Evolutionary conservation across 2,113 vertebrate genomes (phyloP).

Genomic region (Elephantulus edwardii): DNA sequence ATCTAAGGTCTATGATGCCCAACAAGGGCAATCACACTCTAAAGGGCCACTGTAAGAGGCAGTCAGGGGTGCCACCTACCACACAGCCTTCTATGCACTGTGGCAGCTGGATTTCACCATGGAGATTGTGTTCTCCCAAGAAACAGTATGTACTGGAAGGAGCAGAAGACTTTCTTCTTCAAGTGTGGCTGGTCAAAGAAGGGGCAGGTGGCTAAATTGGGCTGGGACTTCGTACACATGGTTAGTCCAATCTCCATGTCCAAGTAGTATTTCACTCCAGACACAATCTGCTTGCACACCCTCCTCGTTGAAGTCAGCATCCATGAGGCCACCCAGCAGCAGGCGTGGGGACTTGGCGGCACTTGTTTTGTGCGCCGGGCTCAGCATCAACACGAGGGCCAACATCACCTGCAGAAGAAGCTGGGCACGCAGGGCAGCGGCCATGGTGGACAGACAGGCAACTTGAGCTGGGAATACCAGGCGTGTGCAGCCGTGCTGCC

Average conservation of each 20-base stretch:
- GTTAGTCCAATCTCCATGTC: slow-evolving; percentile 80
- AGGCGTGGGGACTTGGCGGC: rapidly evolving
- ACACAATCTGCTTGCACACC: slow-evolving; percentile 82
- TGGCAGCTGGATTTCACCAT: slow-evolving; percentile 69
- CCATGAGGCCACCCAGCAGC: slow-evolving; percentile 66
- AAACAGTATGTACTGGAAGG: slow-evolving; percentile 74
- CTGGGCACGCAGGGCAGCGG: rapidly evolving
- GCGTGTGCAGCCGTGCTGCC: not conserved
- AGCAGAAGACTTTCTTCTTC: slow-evolving; percentile 69
- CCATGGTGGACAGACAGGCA: rapidly evolving
- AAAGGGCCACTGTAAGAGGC: too few relatives aligned
- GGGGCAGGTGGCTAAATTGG: slow-evolving; percentile 71
- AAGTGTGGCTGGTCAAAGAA: slow-evolving; percentile 59
- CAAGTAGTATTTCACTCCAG: slow-evolving; percentile 80
- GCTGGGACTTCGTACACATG: slow-evolving; percentile 78
- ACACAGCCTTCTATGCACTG: not conserved
- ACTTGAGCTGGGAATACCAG: rapidly evolving
- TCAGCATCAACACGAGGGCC: rapidly evolving
- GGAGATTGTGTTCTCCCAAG: slow-evolving; percentile 72
- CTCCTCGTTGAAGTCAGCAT: not conserved
- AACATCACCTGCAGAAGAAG: rapidly evolving
- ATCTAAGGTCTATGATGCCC: not conserved
- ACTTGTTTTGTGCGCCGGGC: rapidly evolving
- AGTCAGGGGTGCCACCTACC: too few relatives aligned
- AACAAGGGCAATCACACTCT: not conserved